Percentiles rank a stretch among this genome's conserved stretches.
phyloP scores from a whole-genome alignment of 2,113 vertebrate species.

The Argyrosomus japonicus region DNA sequence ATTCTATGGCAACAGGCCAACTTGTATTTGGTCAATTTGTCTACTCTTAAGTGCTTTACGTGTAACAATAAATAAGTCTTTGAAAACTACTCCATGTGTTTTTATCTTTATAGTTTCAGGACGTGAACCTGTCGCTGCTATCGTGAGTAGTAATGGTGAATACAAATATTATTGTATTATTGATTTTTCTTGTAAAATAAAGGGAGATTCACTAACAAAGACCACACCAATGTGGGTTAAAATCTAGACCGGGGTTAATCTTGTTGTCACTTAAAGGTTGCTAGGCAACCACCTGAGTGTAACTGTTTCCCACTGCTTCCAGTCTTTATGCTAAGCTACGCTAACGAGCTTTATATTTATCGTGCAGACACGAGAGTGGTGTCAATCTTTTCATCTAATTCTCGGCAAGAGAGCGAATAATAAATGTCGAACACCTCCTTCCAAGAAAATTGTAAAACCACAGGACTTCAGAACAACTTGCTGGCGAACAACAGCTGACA shows the following conservation, averaged over 20 bases:
- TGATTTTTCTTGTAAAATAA: too few relatives aligned
- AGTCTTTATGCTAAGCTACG: background rate
- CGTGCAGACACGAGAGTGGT: too few relatives aligned
- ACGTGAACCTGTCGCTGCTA: background rate
- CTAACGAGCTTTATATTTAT: background rate
- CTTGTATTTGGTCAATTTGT: conserved; percentile 84
- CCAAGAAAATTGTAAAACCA: background rate
- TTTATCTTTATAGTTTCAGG: conserved; percentile 25
- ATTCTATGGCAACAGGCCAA: conserved; percentile 75
- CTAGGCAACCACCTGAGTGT: background rate
- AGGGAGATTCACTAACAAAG: too few relatives aligned
- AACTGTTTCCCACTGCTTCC: background rate
- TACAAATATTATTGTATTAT: background rate
- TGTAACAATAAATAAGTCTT: conserved; percentile 78
- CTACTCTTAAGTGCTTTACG: conserved; percentile 83
- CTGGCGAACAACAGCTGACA: background rate
- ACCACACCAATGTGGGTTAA: too few relatives aligned
- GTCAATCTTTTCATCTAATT: background rate
- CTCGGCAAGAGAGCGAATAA: background rate
- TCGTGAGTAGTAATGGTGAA: background rate
- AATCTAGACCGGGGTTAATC: background rate
- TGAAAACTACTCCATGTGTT: conserved; percentile 57
- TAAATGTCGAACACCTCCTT: background rate
- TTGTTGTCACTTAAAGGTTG: background rate
- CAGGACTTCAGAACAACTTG: background rate